These are phyloP conservation scores for Sminthurinus signatus DNA, from an alignment of 1,140 invertebrate genomes.

Conservation along the genomic window DNA sequence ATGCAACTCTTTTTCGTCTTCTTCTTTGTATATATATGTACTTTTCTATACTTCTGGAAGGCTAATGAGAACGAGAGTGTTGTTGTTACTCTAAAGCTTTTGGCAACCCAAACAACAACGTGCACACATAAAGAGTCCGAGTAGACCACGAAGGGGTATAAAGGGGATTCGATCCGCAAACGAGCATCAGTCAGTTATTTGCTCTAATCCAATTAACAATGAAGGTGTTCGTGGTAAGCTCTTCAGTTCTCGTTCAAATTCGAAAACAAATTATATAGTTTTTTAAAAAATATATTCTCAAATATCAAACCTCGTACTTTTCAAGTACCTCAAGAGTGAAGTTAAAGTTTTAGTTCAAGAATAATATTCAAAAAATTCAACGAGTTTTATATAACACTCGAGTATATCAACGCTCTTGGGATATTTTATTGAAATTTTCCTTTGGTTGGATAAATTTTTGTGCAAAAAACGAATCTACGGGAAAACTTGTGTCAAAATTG, in stretches of 20 bases:
- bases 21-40: too few species aligned
- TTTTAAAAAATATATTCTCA: not conserved
- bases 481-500: too few species aligned
- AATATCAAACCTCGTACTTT: not conserved
- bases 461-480: too few species aligned
- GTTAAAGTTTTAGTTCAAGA: not conserved
- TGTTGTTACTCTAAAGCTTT: not conserved
- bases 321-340: too few species aligned
- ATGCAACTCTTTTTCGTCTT: too few species aligned
- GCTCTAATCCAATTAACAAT: not conserved
- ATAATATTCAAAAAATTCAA: not conserved
- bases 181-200: not conserved
- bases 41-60: slow-evolving; percentile 15
- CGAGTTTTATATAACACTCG: too few species aligned
- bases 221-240: slow-evolving; percentile 14
- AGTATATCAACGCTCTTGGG: too few species aligned
- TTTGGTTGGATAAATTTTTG: too few species aligned
- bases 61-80: slow-evolving; percentile 10
- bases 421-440: too few species aligned
- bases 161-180: slow-evolving; percentile 16
- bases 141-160: slow-evolving; percentile 12
- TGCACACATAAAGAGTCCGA: too few species aligned
- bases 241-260: not conserved
- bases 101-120: not conserved
- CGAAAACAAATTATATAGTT: not conserved